Evolutionary conservation across 2,888 invertebrate species (phyloP), one percentile per base, ranked within the genome.

Genomic region (Abrostola tripartita): DNA sequence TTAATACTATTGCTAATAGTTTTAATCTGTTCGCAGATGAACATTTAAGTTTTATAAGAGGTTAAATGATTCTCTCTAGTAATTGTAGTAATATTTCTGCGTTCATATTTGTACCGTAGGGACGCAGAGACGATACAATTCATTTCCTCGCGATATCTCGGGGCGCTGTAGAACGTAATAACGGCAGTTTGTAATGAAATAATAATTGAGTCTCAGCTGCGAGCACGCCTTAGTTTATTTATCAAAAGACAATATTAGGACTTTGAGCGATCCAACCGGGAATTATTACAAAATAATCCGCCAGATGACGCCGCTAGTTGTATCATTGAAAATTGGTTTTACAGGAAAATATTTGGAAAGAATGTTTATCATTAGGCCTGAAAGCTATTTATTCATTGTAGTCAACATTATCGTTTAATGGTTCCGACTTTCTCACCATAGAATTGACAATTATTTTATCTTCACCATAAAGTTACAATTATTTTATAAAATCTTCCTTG

Each of bases 231-330:
- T 71, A 74, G 80, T 84, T 87, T 87, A 86, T 87, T 85, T 85
- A 85, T 85, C 83, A 86, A 84, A 85, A 87, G 84, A 86, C 85
- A 88, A 88, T 86, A 88, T 88, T 85, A 78, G 81, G 65, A 82
- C 79, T 82, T 82, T 68, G 81, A 82, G 79, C 76, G 79, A 71
- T 76, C 63, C 78, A 44, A 69, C 63, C 54, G 63, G 66, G 76
- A 77, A 77, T 81, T 79, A 79, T 79, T 79, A 71, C 78, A 59
- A 57, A 77, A 67, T 80, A 77, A 82, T 79, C 76, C 70, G 42
- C 53, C 65, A 68, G 74, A 73, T 62, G 71, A 47, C 70, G 62
- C 52, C 52, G 49, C 61, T 74, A 66, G 61, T 62, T 69, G 50
- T 58, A 65, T 54, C 35, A 49, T 61, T 64, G 42, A 12, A 51